phyloP scores from a whole-genome alignment of 2,113 vertebrate species.

The Stegastes partitus region DNA sequence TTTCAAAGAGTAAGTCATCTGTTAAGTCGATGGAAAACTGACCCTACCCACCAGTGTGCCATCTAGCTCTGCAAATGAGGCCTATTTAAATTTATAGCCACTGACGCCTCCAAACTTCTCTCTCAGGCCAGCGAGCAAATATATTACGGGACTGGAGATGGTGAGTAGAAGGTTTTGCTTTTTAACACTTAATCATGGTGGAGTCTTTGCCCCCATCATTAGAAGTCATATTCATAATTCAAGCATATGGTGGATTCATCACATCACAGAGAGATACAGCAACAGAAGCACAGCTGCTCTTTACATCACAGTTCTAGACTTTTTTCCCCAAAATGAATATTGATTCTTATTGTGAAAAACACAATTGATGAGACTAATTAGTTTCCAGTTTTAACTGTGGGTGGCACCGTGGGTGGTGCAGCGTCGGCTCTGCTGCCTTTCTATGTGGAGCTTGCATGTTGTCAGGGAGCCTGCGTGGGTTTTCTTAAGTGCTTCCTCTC shows the following conservation, averaged over 20 bases:
- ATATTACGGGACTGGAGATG: slow-evolving; percentile 93
- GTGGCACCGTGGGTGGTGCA: too few relatives aligned
- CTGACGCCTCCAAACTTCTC: slow-evolving; percentile 58
- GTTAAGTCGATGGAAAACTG: slow-evolving; percentile 27
- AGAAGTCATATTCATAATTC: not conserved
- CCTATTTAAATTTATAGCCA: slow-evolving; percentile 43
- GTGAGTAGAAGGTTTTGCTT: slow-evolving; percentile 83
- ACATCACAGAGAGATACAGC: slow-evolving; percentile 11
- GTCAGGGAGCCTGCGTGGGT: too few relatives aligned
- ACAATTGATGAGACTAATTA: not conserved
- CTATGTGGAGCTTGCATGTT: too few relatives aligned
- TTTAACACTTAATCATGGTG: slow-evolving; percentile 37
- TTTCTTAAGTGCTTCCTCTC: too few relatives aligned
- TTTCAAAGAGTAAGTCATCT: slow-evolving; percentile 89
- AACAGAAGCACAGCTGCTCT: slow-evolving; percentile 14
- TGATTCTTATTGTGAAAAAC: not conserved
- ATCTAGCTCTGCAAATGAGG: slow-evolving; percentile 12
- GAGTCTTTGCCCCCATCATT: slow-evolving; percentile 7
- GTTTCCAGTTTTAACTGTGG: slow-evolving; percentile 8
- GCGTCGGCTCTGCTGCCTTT: too few relatives aligned
- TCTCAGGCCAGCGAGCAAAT: slow-evolving; percentile 98
- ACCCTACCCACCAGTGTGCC: slow-evolving; percentile 9
- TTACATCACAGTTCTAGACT: slow-evolving; percentile 2
- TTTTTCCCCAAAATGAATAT: not conserved
- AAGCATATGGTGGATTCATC: slow-evolving; percentile 22